Conservation (phyloP, 2,888 invertebrate genomes). For the Drosophila cyrtoloma region DNA sequence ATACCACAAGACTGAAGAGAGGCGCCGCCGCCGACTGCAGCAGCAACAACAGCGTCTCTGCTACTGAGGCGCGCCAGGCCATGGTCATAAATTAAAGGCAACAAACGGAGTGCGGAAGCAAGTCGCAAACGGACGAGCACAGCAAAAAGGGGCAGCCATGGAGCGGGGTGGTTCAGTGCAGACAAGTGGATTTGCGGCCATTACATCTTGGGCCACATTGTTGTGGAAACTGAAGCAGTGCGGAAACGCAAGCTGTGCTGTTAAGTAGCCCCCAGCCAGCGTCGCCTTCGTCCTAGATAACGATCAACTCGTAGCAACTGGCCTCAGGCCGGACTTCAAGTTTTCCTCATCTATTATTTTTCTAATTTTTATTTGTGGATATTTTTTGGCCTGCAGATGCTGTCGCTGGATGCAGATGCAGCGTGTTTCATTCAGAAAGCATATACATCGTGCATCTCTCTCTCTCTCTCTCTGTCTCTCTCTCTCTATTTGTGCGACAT, state of each 20-base stretch:
- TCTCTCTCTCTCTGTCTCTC: neutral
- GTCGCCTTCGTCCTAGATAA: constrained; percentile 48
- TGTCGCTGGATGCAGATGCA: constrained; percentile 26
- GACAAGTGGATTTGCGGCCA: constrained; percentile 74
- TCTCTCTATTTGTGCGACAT: neutral
- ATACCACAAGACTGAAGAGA: constrained; percentile 41
- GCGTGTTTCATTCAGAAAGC: constrained; percentile 44
- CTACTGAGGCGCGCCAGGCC: constrained; percentile 52
- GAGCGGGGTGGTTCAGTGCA: constrained; percentile 4
- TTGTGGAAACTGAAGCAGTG: constrained; percentile 26
- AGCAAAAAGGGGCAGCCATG: constrained; percentile 6
- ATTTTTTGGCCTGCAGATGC: constrained; percentile 1
- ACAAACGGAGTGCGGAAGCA: constrained; percentile 74
- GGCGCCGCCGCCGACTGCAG: constrained; percentile 46
- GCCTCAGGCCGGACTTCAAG: constrained; percentile 56
- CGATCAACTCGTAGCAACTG: constrained; percentile 61
- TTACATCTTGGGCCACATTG: constrained; percentile 59
- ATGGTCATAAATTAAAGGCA: constrained; percentile 77
- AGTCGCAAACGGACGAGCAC: constrained; percentile 50
- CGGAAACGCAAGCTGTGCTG: constrained; percentile 73
- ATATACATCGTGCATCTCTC: neutral
- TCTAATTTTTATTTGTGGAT: constrained; percentile 8
- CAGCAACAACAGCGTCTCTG: constrained; percentile 31
- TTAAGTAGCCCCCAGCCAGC: constrained; percentile 71
- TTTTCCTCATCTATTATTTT: constrained; percentile 21